Conservation (phyloP, 2,113 vertebrate species). For the Noctilio leporinus region DNA sequence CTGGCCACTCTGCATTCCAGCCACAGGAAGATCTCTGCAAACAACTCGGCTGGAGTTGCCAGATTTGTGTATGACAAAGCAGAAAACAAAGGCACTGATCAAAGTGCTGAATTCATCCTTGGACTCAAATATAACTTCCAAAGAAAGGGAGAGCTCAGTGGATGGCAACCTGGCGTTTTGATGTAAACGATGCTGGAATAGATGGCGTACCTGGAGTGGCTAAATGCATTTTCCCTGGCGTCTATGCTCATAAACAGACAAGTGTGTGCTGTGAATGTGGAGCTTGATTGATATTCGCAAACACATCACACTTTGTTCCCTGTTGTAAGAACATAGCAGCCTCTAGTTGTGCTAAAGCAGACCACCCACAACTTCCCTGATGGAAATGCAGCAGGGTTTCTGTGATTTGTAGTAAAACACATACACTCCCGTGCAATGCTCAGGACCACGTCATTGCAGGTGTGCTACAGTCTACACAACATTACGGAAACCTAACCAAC, state of each 20-base stretch:
- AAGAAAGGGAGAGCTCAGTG: not conserved
- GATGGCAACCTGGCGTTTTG: constrained; percentile 55
- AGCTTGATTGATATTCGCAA: not conserved
- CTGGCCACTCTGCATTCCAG: constrained; percentile 67
- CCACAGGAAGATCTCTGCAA: constrained; percentile 67
- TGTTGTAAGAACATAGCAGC: not conserved
- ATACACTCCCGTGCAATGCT: not conserved
- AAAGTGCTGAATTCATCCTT: constrained; percentile 73
- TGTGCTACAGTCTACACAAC: not conserved
- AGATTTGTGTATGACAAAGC: constrained; percentile 80
- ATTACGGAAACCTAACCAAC: not conserved
- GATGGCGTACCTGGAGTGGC: not conserved
- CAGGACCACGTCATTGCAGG: not conserved
- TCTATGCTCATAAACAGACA: not conserved
- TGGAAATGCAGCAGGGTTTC: not conserved
- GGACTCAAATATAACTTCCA: constrained; percentile 39
- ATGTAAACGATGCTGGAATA: constrained; percentile 43
- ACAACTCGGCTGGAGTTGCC: constrained; percentile 59
- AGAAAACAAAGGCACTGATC: constrained; percentile 75
- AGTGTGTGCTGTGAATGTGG: not conserved
- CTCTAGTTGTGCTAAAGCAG: not conserved
- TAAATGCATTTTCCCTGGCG: not conserved
- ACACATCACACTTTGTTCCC: not conserved
- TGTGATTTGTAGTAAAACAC: constrained; percentile 11
- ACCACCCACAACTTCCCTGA: not conserved